A percentile compares a stretch with the other conserved stretches of the same genome.
Conservation (phyloP, 2,888 invertebrate genomes). For the Pseudococcus longispinus region DNA sequence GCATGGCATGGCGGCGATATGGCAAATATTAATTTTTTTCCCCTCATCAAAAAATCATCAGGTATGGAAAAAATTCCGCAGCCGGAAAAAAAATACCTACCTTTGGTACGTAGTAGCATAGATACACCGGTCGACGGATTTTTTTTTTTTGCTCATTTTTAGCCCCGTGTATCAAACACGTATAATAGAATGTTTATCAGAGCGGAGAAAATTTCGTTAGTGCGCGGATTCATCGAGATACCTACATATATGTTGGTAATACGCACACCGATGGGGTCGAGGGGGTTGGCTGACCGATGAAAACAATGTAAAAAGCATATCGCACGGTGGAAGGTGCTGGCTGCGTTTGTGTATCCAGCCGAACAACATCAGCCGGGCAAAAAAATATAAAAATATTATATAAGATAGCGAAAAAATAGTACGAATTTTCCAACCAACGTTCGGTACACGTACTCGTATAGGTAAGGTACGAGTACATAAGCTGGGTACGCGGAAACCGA, state of each 20-base stretch:
- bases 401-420: background rate
- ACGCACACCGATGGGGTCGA: background rate
- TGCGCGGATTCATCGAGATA: background rate
- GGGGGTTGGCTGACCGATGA: background rate
- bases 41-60: constrained; percentile 8
- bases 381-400: background rate
- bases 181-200: constrained; percentile 38
- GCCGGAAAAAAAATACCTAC: background rate
- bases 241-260: background rate
- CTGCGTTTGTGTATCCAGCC: background rate
- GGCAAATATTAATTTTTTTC: constrained; percentile 25
- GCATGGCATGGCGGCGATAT: background rate
- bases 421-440: background rate
- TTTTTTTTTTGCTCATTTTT: background rate
- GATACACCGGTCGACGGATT: background rate
- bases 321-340: too few species aligned
- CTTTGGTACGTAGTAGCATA: background rate
- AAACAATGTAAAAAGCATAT: background rate
- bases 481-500: background rate
- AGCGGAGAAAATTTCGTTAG: constrained; percentile 33
- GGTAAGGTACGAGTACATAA: background rate
- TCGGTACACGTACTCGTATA: too few species aligned
- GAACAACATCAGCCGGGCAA: background rate
- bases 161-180: background rate
- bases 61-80: background rate